phyloP scores from a whole-genome alignment of 2,797 vertebrate genomes.

The Onychomys torridus region DNA sequence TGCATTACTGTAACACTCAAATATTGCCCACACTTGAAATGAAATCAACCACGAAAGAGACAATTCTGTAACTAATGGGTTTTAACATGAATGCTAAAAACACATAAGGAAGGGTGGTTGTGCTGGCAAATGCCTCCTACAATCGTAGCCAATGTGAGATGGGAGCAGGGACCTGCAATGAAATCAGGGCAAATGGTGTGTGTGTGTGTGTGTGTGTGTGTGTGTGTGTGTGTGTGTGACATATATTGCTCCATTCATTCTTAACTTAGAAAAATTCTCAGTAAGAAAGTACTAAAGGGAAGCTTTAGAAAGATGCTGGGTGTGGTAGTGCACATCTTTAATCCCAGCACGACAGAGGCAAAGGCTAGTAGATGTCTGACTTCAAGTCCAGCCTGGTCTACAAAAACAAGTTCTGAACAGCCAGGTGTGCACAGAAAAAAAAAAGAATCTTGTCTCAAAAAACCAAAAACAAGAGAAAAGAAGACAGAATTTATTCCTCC shows the following conservation, averaged over 20 bases:
- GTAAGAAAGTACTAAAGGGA: neutral
- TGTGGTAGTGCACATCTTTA: too few relatives aligned
- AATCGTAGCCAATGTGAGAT: neutral
- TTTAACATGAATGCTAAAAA: neutral
- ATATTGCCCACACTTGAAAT: neutral
- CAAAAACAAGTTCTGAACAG: neutral
- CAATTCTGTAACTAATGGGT: neutral
- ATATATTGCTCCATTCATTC: too few relatives aligned
- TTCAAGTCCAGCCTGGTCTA: neutral
- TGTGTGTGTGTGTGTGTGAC: neutral
- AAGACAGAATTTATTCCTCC: neutral
- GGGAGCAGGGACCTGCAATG: neutral
- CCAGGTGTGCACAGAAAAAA: neutral
- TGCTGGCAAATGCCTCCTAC: too few relatives aligned
- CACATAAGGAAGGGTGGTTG: neutral
- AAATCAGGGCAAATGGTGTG: neutral
- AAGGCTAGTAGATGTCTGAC: neutral
- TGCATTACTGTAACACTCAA: neutral
- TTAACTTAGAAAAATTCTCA: neutral
- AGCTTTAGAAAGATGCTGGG: neutral
- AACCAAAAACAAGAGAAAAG: too few relatives aligned
- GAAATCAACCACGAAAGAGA: neutral
- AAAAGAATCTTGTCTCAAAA: neutral
- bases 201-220: neutral
- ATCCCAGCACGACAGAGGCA: neutral